Evolutionary conservation across 2,888 invertebrate species (phyloP).

Genomic region (Oasisia sp.): DNA sequence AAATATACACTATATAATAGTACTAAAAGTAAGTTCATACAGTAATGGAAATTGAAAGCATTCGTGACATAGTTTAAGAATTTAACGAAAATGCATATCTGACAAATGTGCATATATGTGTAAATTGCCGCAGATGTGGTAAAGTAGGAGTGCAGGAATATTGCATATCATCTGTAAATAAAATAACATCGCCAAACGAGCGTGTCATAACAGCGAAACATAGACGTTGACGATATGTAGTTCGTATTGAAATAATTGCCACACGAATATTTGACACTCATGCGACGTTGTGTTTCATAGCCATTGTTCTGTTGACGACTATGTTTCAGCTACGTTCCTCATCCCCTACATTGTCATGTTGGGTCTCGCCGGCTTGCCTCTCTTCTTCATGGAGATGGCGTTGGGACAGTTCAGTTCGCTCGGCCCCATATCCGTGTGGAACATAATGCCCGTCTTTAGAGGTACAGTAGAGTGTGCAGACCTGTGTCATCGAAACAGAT

Average conservation of each 20-base stretch:
- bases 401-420: constrained; percentile 83
- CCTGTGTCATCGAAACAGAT: too few relatives aligned
- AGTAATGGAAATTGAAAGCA: too few relatives aligned
- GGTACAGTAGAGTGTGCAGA: constrained; percentile 68
- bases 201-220: too few relatives aligned
- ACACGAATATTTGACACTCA: too few relatives aligned
- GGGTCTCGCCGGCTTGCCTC: constrained; percentile 74
- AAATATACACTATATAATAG: too few relatives aligned
- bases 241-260: too few relatives aligned
- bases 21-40: too few relatives aligned
- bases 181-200: too few relatives aligned
- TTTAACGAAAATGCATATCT: not conserved
- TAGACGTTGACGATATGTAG: too few relatives aligned
- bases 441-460: constrained; percentile 82
- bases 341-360: constrained; percentile 62
- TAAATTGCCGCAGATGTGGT: not conserved
- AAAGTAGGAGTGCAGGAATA: too few relatives aligned
- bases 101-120: not conserved
- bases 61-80: not conserved
- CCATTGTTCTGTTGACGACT: not conserved
- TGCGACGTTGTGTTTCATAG: not conserved
- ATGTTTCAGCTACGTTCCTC: constrained; percentile 60
- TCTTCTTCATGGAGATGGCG: constrained; percentile 82
- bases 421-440: constrained; percentile 84
- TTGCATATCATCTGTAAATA: too few relatives aligned